Evolutionary conservation across 1,140 invertebrate species (phyloP), one percentile per base, ranked within the genome.

Genomic region (Protaetia brevitarsis): DNA sequence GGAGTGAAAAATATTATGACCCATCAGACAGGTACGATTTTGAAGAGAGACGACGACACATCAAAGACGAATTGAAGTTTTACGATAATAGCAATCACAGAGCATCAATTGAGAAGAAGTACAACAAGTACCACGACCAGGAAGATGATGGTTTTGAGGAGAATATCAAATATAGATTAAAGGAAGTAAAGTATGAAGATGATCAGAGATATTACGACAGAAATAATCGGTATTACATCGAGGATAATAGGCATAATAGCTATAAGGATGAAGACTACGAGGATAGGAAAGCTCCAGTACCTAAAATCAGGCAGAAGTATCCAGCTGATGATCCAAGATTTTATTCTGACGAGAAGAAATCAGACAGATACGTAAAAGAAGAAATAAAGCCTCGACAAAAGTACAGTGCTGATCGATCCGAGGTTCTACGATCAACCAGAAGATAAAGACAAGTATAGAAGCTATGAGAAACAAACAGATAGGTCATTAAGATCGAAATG

Each of bases 101-200:
- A n/a, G n/a, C n/a, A n/a, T n/a, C n/a, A n/a, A n/a, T n/a, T n/a
- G 64, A 31, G 30, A 60, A n/a, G 37, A 45, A 60, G 63, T 66
- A 13, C 61, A 65, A 29, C 31, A 65, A 51, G 10, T 66, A 66
- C 60, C 57, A 60, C 30, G 64, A 64, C n/a, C 60, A 30, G 16
- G 34, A 56, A 27, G 74, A 75, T 65, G 73, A 74, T 41, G 75
- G 73, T n/a, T 75, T 75, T 57, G 74, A 76, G 45, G 75, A 75
- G 61, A 73, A 69, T 64, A 68, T 73, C 21, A 68, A 71, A 68
- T 45, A 69, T 69, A 66, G 31, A 34, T 2, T 61, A 5, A 31
- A 30, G 59, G 7, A 19, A 21, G 7, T 21, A 30, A 61, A 36
- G 21, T 30, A 61, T 13, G 59, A 36, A 1, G 34, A 63, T 10